Evolutionary conservation across 2,797 vertebrate genomes (phyloP).

Genomic region (Syncerus caffer): DNA sequence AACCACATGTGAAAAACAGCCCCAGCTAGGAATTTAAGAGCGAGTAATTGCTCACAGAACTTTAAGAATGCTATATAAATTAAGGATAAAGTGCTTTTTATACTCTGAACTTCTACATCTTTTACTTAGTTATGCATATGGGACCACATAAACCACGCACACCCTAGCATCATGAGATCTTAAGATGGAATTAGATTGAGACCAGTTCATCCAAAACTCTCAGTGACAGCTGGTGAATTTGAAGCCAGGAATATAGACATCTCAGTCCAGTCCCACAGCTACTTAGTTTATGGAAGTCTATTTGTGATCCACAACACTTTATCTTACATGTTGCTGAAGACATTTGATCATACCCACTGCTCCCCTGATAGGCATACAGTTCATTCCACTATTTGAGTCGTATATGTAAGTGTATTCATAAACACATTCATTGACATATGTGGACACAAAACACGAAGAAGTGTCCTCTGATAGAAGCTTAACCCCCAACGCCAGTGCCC

Average conservation of each 20-base stretch:
- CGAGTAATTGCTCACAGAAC: not conserved
- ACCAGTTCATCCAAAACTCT: not conserved
- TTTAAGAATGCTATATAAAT: not conserved
- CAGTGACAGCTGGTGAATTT: not conserved
- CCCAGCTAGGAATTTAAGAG: conserved; percentile 15
- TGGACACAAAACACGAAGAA: not conserved
- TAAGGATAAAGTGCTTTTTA: not conserved
- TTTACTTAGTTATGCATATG: not conserved
- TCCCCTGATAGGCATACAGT: not conserved
- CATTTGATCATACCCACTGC: not conserved
- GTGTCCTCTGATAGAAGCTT: not conserved
- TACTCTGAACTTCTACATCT: not conserved
- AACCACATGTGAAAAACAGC: not conserved
- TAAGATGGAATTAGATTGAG: not conserved
- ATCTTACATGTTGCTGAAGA: not conserved
- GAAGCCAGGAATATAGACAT: not conserved
- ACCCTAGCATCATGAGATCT: not conserved
- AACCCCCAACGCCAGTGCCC: fast-evolving
- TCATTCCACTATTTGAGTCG: not conserved
- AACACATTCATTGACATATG: not conserved
- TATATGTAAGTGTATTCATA: not conserved
- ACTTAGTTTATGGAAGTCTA: not conserved
- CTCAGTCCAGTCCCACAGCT: not conserved
- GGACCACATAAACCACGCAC: not conserved
- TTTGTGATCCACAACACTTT: not conserved